Evolutionary conservation across 2,888 invertebrate genomes (phyloP).

Genomic region (Neocrepidodera transversa): DNA sequence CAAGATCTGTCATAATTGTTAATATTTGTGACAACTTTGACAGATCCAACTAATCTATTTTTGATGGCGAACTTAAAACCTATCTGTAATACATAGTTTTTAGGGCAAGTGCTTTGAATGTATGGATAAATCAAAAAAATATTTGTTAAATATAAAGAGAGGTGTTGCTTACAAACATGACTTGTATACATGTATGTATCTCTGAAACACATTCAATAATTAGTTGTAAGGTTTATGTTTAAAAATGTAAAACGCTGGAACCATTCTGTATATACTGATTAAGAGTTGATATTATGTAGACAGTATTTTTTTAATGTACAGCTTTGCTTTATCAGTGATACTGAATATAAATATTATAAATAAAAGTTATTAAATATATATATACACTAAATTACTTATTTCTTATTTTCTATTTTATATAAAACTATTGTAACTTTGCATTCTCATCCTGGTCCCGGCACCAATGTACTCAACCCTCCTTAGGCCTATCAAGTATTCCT

Average conservation of each 20-base stretch:
- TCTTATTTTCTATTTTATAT: too few species aligned
- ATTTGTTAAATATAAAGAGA: conserved; percentile 32
- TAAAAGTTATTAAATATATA: conserved; percentile 29
- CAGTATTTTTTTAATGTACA: conserved; percentile 62
- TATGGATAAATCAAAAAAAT: conserved; percentile 1
- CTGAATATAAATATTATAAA: conserved; percentile 31
- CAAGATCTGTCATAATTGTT: neutral
- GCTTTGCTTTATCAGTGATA: conserved; percentile 59
- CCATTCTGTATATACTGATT: conserved; percentile 50
- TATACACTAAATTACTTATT: conserved; percentile 3
- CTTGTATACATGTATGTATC: conserved; percentile 41
- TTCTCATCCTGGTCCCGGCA: too few species aligned
- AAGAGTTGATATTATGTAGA: conserved; percentile 56
- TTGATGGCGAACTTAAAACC: conserved; percentile 3
- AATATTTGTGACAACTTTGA: neutral
- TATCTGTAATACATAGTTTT: neutral
- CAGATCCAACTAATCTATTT: neutral
- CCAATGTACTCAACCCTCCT: too few species aligned
- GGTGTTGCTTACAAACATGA: conserved; percentile 37
- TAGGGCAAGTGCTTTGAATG: conserved; percentile 2
- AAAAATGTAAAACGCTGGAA: conserved; percentile 45
- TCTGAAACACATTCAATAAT: conserved; percentile 53
- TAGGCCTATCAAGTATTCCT: too few species aligned
- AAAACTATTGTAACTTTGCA: too few species aligned
- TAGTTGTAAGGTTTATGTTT: conserved; percentile 51